phyloP scores from a whole-genome alignment of 2,797 vertebrate genomes.

The Epinephelus coioides region DNA sequence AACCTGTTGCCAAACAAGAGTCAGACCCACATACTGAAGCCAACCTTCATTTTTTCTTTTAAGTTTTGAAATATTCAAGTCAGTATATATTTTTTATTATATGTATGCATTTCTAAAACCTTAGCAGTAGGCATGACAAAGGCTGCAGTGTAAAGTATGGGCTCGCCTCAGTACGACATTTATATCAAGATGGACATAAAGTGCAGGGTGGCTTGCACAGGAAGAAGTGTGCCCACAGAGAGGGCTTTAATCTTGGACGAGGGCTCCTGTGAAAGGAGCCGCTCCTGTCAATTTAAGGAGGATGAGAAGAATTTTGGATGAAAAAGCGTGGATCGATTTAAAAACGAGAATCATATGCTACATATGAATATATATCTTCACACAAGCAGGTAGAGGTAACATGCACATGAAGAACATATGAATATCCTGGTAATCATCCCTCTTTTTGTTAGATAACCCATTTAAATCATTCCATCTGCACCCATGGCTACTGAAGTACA shows the following conservation, averaged over 20 bases:
- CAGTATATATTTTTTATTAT: slow-evolving; percentile 28
- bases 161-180: slow-evolving; percentile 29
- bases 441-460: neutral
- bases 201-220: neutral
- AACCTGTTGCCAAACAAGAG: slow-evolving; percentile 7
- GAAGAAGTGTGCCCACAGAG: slow-evolving; percentile 4
- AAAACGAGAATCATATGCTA: neutral
- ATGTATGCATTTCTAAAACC: slow-evolving; percentile 49
- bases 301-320: neutral
- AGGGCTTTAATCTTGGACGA: neutral
- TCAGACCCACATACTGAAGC: slow-evolving; percentile 38
- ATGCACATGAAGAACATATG: neutral
- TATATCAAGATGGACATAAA: neutral
- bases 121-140: slow-evolving; percentile 54
- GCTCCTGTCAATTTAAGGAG: neutral
- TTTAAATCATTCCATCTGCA: slow-evolving; percentile 18
- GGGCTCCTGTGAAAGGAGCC: too few species aligned
- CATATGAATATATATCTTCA: neutral
- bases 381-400: neutral
- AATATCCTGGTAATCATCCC: neutral
- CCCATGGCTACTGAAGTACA: neutral
- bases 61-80: slow-evolving; percentile 35
- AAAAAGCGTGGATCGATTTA: neutral
- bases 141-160: slow-evolving; percentile 51
- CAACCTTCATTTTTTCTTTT: slow-evolving; percentile 37